Percentiles rank a stretch among this genome's conserved stretches.
Evolutionary conservation across 2,797 vertebrate species (phyloP).

Genomic region (Alcedo atthis): DNA sequence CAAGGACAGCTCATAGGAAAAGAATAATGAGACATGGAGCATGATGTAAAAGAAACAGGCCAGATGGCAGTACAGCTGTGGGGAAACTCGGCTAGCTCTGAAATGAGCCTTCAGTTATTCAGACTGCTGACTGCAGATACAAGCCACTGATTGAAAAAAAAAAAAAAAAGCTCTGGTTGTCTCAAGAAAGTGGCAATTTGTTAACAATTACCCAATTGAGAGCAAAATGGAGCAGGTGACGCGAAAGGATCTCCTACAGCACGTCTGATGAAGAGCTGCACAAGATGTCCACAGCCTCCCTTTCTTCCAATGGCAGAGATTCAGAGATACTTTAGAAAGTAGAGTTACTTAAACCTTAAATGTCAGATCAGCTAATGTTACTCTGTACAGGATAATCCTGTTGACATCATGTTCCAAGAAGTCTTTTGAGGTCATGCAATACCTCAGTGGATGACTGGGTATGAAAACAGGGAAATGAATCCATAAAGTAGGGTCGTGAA

Average conservation of each 20-base stretch:
- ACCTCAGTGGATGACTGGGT: not conserved
- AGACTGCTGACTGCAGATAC: not conserved
- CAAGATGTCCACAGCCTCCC: not conserved
- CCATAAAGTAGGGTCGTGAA: not conserved
- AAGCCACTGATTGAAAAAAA: not conserved
- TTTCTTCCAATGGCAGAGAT: not conserved
- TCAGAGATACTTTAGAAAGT: not conserved
- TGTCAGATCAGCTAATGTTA: not conserved
- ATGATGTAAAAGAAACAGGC: conserved; percentile 65
- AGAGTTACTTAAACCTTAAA: not conserved
- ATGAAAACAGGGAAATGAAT: not conserved
- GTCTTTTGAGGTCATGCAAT: not conserved
- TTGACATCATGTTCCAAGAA: not conserved
- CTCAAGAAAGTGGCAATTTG: conserved; percentile 17
- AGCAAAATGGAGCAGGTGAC: conserved; percentile 32
- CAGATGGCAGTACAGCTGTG: conserved; percentile 66
- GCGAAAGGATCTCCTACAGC: not conserved
- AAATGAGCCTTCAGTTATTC: conserved; percentile 44
- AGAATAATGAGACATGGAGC: conserved; percentile 66
- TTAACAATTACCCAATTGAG: conserved; percentile 19
- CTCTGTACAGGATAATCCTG: not conserved
- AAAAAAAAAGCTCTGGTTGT: not conserved
- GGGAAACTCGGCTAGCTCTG: conserved; percentile 43
- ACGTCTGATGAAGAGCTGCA: not conserved
- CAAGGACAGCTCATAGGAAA: conserved; percentile 67